Conservation (phyloP, 2,113 vertebrate species). For the Chitala chitala region DNA sequence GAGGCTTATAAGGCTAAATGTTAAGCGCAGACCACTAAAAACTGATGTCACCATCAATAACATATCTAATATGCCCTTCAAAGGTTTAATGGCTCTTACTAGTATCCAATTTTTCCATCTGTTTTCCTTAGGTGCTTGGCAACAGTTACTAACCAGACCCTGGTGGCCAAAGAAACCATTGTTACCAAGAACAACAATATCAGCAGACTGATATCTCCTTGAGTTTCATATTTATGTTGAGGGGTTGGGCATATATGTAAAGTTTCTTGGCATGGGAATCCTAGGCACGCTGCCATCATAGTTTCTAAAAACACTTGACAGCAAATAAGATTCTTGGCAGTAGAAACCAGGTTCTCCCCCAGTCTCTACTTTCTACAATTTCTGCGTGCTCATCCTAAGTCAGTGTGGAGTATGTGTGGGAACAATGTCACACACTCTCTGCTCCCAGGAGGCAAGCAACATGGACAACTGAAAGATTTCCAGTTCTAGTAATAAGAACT, state of each 20-base stretch:
- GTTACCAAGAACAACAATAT: neutral
- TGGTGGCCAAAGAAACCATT: neutral
- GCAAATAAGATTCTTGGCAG: no score
- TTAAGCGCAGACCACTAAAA: neutral
- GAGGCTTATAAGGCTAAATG: no score
- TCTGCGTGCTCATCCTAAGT: no score
- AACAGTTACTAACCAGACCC: slow-evolving; percentile 12
- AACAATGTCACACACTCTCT: slow-evolving; percentile 11
- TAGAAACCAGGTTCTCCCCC: neutral
- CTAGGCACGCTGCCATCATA: no score
- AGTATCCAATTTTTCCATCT: slow-evolving; percentile 10
- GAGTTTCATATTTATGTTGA: slow-evolving; percentile 7
- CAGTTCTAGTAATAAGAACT: neutral
- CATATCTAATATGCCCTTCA: neutral
- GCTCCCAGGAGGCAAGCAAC: neutral
- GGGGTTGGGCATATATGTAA: neutral
- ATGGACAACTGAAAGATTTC: neutral
- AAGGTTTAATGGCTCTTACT: slow-evolving; percentile 13
- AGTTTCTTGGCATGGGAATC: neutral
- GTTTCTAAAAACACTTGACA: no score
- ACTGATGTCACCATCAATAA: neutral
- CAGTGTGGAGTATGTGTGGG: no score
- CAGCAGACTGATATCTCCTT: no score
- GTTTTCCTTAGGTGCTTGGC: slow-evolving; percentile 6
- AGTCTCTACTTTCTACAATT: no score